A percentile compares a stretch with the other conserved stretches of the same genome.
These are phyloP conservation scores for Oasisia sp. DNA, from an alignment of 2,888 invertebrate genomes.

Conservation along the genomic window DNA sequence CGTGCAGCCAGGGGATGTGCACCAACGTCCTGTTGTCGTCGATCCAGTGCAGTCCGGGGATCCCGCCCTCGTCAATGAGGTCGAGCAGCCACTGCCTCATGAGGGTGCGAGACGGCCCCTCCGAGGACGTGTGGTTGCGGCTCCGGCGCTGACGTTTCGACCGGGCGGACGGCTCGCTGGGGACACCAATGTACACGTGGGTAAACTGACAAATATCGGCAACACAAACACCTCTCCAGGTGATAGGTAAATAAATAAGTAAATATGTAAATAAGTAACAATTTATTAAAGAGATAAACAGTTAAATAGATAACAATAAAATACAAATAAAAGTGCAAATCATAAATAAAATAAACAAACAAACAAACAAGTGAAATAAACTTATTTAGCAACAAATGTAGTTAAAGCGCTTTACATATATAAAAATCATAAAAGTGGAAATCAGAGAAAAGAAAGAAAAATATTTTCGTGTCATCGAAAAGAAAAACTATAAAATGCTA, in stretches of 20 bases:
- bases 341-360: too few species aligned
- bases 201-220: background rate
- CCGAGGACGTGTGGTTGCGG: background rate
- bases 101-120: background rate
- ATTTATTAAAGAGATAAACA: too few species aligned
- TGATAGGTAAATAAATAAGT: background rate
- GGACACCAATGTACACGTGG: background rate
- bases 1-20: conserved; percentile 59
- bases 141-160: background rate
- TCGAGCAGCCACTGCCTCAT: conserved; percentile 57
- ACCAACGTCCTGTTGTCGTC: conserved; percentile 47
- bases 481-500: background rate
- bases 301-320: too few species aligned
- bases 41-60: conserved; percentile 52
- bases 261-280: too few species aligned
- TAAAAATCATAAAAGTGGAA: too few species aligned
- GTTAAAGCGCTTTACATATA: too few species aligned
- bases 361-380: too few species aligned
- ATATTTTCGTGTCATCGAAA: too few species aligned
- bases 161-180: background rate
- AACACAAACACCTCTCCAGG: background rate
- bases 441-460: too few species aligned
- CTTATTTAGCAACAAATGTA: too few species aligned
- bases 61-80: conserved; percentile 43
- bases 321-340: too few species aligned